A percentile compares a stretch with the other conserved stretches of the same genome.
These are phyloP conservation scores for Chaunax sp. DNA, from an alignment of 2,797 vertebrate genomes.

Conservation along the genomic window DNA sequence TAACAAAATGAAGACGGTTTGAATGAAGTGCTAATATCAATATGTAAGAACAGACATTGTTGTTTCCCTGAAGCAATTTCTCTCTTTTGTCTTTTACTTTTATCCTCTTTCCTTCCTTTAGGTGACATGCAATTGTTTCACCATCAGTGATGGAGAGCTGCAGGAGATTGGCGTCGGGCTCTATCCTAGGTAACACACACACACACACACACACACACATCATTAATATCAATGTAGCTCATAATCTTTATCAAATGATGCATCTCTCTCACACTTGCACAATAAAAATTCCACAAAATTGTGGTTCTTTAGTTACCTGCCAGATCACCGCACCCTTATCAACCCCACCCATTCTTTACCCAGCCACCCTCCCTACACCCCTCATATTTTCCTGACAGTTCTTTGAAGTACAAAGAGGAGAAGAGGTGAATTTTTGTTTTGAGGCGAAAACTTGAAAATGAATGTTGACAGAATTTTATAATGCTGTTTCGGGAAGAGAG, in stretches of 20 bases:
- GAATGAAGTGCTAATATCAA: too few species aligned
- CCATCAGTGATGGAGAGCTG: conserved; percentile 94
- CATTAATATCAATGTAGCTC: conserved; percentile 56
- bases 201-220: conserved; percentile 40
- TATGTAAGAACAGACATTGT: too few species aligned
- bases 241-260: conserved; percentile 23
- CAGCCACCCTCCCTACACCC: conserved; percentile 2
- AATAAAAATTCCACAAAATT: conserved; percentile 39
- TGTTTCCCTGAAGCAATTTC: conserved; percentile 38
- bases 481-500: conserved; percentile 13
- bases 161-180: conserved; percentile 94
- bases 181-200: conserved; percentile 91
- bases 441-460: conserved; percentile 56
- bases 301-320: conserved; percentile 39
- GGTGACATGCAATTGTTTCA: conserved; percentile 98
- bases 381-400: conserved; percentile 48
- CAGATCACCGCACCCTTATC: conserved; percentile 24
- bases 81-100: conserved; percentile 39
- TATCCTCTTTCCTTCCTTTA: conserved; percentile 60
- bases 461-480: conserved; percentile 60
- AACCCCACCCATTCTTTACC: conserved; percentile 7
- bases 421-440: conserved; percentile 33
- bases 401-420: conserved; percentile 57
- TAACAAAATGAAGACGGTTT: neutral
- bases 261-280: neutral